A percentile compares a stretch with the other conserved stretches of the same genome.
phyloP scores from a whole-genome alignment of 2,888 invertebrate genomes.

The Drosophila falleni region DNA sequence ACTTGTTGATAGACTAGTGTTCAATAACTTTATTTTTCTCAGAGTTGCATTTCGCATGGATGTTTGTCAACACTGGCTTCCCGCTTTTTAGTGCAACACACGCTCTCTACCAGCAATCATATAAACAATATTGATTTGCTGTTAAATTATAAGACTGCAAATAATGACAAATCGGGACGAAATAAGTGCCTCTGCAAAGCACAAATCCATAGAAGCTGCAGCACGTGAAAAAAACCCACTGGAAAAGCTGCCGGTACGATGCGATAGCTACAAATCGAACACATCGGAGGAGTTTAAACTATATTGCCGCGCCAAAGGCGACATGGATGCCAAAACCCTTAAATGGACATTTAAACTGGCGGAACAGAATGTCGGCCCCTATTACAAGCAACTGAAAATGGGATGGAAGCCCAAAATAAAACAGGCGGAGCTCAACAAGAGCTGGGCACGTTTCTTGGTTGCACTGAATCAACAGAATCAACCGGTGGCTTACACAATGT shows the following conservation, averaged over 20 bases:
- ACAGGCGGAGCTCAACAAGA: conserved; percentile 88
- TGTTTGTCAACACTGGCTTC: conserved; percentile 34
- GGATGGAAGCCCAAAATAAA: conserved; percentile 90
- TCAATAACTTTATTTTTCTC: conserved; percentile 2
- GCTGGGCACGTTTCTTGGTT: conserved; percentile 88
- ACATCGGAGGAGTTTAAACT: conserved; percentile 67
- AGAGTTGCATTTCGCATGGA: conserved; percentile 29
- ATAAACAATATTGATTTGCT: neutral
- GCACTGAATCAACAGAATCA: conserved; percentile 86
- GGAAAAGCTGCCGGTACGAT: conserved; percentile 64
- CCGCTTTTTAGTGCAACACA: conserved; percentile 43
- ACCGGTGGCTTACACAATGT: conserved; percentile 90
- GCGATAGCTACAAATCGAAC: conserved; percentile 67
- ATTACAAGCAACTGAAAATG: conserved; percentile 84
- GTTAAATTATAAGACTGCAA: neutral
- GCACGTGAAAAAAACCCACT: conserved; percentile 82
- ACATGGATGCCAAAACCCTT: conserved; percentile 80
- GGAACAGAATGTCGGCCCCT: conserved; percentile 83
- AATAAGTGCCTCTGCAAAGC: conserved; percentile 76
- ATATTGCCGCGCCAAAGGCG: conserved; percentile 79
- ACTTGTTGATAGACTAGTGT: conserved; percentile 49
- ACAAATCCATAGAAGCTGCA: conserved; percentile 84
- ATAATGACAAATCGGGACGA: conserved; percentile 75
- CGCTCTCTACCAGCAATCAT: conserved; percentile 3
- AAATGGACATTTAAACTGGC: conserved; percentile 85